Evolutionary conservation across 2,797 vertebrate genomes (phyloP), one percentile per base, ranked within the genome.

Genomic region (Rhynchotus rufescens): DNA sequence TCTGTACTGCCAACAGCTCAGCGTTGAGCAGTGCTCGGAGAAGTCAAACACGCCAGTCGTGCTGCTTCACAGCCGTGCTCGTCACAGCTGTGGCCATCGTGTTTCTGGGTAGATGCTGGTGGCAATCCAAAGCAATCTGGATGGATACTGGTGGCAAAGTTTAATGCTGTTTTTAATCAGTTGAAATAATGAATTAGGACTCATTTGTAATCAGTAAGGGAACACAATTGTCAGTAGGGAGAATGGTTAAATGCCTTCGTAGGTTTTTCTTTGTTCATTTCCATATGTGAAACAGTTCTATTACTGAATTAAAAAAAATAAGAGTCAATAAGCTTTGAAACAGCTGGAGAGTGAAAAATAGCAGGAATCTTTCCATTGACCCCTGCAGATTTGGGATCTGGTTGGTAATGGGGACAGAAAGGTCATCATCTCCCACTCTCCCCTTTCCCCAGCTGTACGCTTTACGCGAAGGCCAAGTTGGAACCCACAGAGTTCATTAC

Each of bases 391-490:
- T 87, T 79, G 12, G 38, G 10, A 23, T 68, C 5, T 77, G 36
- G 28, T 61, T 82, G 30, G 6, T 45, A 86, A 45, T 19, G 16
- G 61, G 57, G 21, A 38, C 69, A 66, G 4, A 81, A 86, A 87
- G 25, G 45, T 75, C 54, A 47, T 22, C 21, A 28, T 40, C 6
- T 42, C 76, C 42, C 26, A 15, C 12, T 76, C 30, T 52, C 8
- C 44, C 42, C 66, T 76, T 90, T 60, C 47, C 72, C 54, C 84
- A 89, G 73, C 66, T 90, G 62, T 22, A 45, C 9, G 3, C 47
- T n/a, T 67, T 32, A 20, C 5, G 36, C 49, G n/a, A 42, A 69
- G 69, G 69, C 54, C 84, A 73, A 56, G 28, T 1, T 86, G 75
- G 80, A 86, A 65, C 19, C 57, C 73, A 12, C 0, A 10, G 68